phyloP scores from a whole-genome alignment of 2,888 invertebrate genomes.

The Andrena bucephala region DNA sequence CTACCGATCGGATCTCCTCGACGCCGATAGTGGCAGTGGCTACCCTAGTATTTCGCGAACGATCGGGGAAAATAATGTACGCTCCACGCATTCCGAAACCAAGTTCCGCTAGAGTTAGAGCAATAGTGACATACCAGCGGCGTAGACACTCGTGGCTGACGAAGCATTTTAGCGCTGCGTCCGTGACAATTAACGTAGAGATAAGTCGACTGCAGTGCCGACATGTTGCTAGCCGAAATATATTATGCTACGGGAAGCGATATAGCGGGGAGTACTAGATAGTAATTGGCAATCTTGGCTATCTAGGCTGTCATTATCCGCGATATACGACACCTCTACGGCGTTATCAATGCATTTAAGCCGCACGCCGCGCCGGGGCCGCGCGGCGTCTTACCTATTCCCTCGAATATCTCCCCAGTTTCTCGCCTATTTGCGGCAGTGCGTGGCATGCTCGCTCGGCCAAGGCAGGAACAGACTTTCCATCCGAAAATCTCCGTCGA shows the following conservation, averaged over 20 bases:
- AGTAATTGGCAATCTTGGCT: conserved; percentile 42
- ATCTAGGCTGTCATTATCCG: conserved; percentile 53
- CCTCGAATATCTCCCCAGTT: conserved; percentile 8
- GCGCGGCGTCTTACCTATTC: conserved; percentile 39
- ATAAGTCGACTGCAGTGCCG: conserved; percentile 68
- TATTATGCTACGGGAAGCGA: conserved; percentile 58
- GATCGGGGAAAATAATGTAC: conserved; percentile 7
- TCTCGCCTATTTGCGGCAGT: conserved; percentile 15
- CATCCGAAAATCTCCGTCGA: neutral
- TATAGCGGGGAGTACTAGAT: conserved; percentile 47
- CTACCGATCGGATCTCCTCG: conserved; percentile 13
- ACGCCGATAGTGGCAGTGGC: neutral
- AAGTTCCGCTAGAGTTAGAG: conserved; percentile 51
- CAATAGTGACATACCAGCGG: conserved; percentile 69
- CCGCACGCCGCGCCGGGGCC: neutral
- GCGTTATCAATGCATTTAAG: conserved; percentile 37
- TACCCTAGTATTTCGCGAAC: neutral
- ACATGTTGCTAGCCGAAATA: conserved; percentile 65
- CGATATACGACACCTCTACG: conserved; percentile 48
- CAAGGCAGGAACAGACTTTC: neutral
- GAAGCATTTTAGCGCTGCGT: conserved; percentile 76
- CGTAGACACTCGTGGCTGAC: conserved; percentile 64
- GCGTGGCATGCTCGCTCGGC: neutral
- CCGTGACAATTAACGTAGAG: conserved; percentile 73
- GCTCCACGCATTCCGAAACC: conserved; percentile 2